Percentiles rank a stretch among this genome's conserved stretches.
These are phyloP conservation scores for Pelusios castaneus DNA, from an alignment of 2,113 vertebrate genomes.

Conservation along the genomic window DNA sequence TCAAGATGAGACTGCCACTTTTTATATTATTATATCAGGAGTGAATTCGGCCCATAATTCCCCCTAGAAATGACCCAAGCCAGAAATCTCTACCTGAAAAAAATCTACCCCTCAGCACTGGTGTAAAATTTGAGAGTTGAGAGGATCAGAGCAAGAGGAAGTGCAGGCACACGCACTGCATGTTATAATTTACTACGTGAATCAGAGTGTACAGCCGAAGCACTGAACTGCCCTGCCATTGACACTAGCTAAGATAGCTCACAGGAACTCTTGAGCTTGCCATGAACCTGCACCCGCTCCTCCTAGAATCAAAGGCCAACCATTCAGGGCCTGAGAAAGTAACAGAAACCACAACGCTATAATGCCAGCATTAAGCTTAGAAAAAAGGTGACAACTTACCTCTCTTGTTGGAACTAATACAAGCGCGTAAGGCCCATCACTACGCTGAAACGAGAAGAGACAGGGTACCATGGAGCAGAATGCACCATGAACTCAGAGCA, in stretches of 20 bases:
- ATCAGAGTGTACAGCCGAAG: too few species aligned
- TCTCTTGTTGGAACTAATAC: conserved; percentile 95
- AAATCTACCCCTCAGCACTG: too few species aligned
- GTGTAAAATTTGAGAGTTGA: too few species aligned
- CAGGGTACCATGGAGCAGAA: background rate
- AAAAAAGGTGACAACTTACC: conserved; percentile 80
- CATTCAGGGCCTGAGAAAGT: background rate
- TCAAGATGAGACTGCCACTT: background rate
- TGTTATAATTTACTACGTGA: too few species aligned
- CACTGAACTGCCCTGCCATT: too few species aligned
- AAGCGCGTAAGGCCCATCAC: conserved; percentile 90
- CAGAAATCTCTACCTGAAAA: too few species aligned
- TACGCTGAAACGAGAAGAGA: conserved; percentile 75
- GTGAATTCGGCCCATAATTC: background rate
- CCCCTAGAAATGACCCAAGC: background rate
- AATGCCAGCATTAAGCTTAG: rapidly evolving
- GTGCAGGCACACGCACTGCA: too few species aligned
- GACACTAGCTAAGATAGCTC: background rate
- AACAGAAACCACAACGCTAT: background rate
- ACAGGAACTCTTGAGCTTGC: background rate
- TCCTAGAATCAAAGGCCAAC: background rate
- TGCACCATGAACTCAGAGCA: background rate
- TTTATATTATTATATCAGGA: background rate
- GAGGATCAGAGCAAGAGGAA: too few species aligned
- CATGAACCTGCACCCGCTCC: background rate